Percentiles rank a stretch among this genome's conserved stretches.
Evolutionary conservation across 2,797 vertebrate genomes (phyloP).

Genomic region (Austrolebias charrua): DNA sequence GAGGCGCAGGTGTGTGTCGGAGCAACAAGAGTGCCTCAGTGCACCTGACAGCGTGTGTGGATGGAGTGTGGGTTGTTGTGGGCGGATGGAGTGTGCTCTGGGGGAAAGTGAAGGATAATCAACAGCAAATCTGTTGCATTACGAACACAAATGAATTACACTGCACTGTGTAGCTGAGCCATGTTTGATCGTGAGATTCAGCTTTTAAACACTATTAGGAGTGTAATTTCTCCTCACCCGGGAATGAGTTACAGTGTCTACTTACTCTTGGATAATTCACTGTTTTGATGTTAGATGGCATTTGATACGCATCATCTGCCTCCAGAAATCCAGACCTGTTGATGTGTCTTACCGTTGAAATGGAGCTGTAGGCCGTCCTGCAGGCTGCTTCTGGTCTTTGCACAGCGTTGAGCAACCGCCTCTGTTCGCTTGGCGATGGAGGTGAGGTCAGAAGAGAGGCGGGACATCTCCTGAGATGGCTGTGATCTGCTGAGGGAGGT

Average conservation of each 20-base stretch:
- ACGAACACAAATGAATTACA: constrained; percentile 49
- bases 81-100: constrained; percentile 55
- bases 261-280: constrained; percentile 9
- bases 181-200: constrained; percentile 44
- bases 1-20: constrained; percentile 78
- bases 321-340: not conserved
- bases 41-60: constrained; percentile 59
- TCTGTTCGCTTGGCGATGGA: constrained; percentile 88
- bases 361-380: constrained; percentile 88
- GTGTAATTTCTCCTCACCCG: constrained; percentile 19
- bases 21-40: constrained; percentile 49
- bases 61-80: constrained; percentile 51
- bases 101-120: constrained; percentile 64
- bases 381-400: constrained; percentile 82
- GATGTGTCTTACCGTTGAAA: constrained; percentile 81
- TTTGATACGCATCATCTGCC: not conserved
- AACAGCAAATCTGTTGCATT: constrained; percentile 61
- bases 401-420: constrained; percentile 82
- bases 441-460: constrained; percentile 84
- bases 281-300: not conserved
- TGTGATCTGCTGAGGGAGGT: constrained; percentile 88
- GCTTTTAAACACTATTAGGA: constrained; percentile 40
- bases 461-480: constrained; percentile 85
- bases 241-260: not conserved
- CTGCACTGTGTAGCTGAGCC: constrained; percentile 28